These are phyloP conservation scores for Pituophis catenifer DNA, from an alignment of 2,113 vertebrate species.

Conservation along the genomic window DNA sequence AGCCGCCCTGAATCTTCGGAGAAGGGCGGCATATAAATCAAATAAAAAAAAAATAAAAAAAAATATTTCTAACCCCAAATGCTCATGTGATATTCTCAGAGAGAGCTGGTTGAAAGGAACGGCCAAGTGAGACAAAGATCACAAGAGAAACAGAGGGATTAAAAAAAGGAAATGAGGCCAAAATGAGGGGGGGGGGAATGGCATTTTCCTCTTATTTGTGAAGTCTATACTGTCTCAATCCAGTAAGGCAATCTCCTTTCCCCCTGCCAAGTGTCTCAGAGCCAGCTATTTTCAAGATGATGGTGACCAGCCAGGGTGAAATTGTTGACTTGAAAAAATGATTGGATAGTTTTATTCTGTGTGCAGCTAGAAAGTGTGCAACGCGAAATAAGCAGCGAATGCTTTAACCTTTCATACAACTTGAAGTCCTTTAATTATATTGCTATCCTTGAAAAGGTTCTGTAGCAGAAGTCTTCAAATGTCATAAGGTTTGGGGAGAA, in stretches of 20 bases:
- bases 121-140: slow-evolving; percentile 33
- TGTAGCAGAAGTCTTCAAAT: slow-evolving; percentile 1
- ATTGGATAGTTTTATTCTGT: not conserved
- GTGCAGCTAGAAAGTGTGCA: not conserved
- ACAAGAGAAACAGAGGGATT: not conserved
- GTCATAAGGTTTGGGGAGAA: not conserved
- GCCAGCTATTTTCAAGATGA: not conserved
- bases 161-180: slow-evolving; percentile 47
- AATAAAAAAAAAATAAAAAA: too few relatives aligned
- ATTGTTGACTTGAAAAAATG: not conserved
- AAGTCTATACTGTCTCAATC: slow-evolving; percentile 36
- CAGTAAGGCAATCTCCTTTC: slow-evolving; percentile 19
- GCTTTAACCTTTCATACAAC: not conserved
- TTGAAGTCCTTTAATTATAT: not conserved
- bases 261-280: slow-evolving; percentile 7
- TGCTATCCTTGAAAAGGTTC: not conserved
- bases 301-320: slow-evolving; percentile 28
- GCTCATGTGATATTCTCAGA: slow-evolving; percentile 33
- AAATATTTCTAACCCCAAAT: too few relatives aligned
- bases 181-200: slow-evolving; percentile 37
- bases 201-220: slow-evolving; percentile 51
- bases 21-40: too few relatives aligned
- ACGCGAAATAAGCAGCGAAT: not conserved
- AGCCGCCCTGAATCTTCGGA: too few relatives aligned
- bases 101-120: slow-evolving; percentile 38